Evolutionary conservation across 2,113 vertebrate species (phyloP).

Genomic region (Propithecus coquereli): DNA sequence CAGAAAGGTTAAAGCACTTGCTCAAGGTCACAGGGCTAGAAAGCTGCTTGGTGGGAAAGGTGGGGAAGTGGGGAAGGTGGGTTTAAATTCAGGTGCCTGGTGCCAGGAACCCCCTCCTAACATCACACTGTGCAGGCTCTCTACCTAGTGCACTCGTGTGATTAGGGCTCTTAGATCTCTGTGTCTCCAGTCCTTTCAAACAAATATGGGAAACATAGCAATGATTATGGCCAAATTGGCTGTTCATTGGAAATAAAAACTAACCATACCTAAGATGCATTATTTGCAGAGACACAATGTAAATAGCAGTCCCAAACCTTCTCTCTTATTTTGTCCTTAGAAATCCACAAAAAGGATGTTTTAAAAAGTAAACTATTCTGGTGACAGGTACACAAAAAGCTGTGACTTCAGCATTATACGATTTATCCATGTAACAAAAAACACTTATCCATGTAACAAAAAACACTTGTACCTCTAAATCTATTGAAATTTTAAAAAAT

Average conservation of each 20-base stretch:
- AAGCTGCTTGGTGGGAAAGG: not conserved
- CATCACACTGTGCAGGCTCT: not conserved
- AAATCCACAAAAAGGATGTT: not conserved
- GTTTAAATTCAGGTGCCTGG: not conserved
- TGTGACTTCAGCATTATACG: too few species aligned
- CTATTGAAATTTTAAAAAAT: not conserved
- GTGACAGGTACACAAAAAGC: too few species aligned
- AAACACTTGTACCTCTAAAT: too few species aligned
- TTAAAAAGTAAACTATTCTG: not conserved
- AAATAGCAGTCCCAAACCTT: not conserved
- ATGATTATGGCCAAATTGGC: not conserved
- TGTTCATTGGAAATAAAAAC: not conserved
- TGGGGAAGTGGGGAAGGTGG: not conserved
- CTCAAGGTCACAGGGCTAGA: not conserved
- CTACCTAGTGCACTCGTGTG: rapidly evolving
- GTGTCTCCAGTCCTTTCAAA: not conserved
- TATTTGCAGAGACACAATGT: not conserved
- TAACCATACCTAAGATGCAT: not conserved
- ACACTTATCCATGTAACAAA: too few species aligned
- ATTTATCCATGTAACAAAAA: too few species aligned
- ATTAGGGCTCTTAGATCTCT: not conserved
- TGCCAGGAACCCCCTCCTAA: not conserved
- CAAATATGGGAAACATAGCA: not conserved
- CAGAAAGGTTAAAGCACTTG: not conserved
- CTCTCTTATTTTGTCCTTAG: not conserved